Evolutionary conservation across 2,888 invertebrate genomes (phyloP).

Genomic region (Drosophila mimetica): DNA sequence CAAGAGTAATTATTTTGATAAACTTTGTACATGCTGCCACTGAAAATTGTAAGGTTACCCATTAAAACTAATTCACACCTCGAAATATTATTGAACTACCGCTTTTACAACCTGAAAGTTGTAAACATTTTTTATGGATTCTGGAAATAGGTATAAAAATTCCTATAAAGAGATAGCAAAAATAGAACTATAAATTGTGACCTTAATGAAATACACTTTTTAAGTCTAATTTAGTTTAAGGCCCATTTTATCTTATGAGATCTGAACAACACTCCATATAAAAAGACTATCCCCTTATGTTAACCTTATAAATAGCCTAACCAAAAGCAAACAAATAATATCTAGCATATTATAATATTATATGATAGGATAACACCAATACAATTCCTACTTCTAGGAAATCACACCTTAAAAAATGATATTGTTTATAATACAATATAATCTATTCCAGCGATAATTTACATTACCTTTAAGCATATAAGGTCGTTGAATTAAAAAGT

Average conservation of each 20-base stretch:
- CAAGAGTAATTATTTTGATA: conserved; percentile 17
- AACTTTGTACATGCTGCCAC: conserved; percentile 5
- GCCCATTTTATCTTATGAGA: no score
- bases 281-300: no score
- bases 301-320: not conserved
- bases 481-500: not conserved
- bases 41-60: not conserved
- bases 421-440: no score
- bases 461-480: not conserved
- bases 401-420: not conserved
- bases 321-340: not conserved
- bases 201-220: no score
- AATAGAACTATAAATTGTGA: not conserved
- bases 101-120: not conserved
- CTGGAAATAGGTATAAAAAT: not conserved
- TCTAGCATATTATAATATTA: not conserved
- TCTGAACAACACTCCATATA: no score
- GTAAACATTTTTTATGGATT: not conserved
- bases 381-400: no score
- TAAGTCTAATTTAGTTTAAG: no score
- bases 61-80: conserved; percentile 3
- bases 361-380: no score
- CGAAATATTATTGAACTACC: not conserved
- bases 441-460: not conserved
- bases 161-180: not conserved